A percentile compares a stretch with the other conserved stretches of the same genome.
Conservation (phyloP, 2,797 vertebrate species). For the Myripristis jacobus region DNA sequence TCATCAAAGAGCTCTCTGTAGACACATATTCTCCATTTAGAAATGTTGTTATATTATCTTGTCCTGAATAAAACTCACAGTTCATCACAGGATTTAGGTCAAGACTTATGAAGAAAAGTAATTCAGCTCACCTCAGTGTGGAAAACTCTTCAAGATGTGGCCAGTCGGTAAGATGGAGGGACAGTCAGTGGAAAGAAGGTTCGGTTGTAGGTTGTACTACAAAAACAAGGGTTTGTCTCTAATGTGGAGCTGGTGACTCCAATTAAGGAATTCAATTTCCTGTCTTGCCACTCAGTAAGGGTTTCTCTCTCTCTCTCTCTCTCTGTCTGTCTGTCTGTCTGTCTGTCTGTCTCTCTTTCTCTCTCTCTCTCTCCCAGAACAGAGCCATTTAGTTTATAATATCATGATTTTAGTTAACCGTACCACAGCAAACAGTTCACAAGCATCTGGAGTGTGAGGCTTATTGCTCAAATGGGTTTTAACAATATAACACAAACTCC, state of each 20-base stretch:
- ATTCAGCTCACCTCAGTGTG: constrained; percentile 72
- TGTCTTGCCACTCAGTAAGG: no score
- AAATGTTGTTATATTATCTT: background rate
- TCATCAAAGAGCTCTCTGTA: background rate
- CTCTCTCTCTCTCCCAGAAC: background rate
- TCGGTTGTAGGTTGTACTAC: constrained; percentile 40
- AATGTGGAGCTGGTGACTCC: constrained; percentile 80
- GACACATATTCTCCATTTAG: background rate
- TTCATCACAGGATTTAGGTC: background rate
- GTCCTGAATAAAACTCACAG: background rate
- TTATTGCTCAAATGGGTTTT: no score
- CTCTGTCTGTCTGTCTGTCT: constrained; percentile 37
- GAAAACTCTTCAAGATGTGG: constrained; percentile 51
- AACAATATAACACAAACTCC: no score
- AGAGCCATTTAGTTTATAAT: no score
- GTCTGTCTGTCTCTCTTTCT: constrained; percentile 14
- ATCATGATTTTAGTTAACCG: no score
- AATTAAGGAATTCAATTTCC: constrained; percentile 76
- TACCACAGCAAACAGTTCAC: no score
- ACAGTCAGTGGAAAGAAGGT: constrained; percentile 50
- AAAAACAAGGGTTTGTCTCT: constrained; percentile 63
- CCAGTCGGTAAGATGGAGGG: constrained; percentile 52
- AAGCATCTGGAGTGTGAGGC: no score
- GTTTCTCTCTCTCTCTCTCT: constrained; percentile 14
- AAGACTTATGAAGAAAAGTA: background rate